Base-by-base conservation (phyloP, 2,888 invertebrate genomes). In the Troides helena region DNA sequence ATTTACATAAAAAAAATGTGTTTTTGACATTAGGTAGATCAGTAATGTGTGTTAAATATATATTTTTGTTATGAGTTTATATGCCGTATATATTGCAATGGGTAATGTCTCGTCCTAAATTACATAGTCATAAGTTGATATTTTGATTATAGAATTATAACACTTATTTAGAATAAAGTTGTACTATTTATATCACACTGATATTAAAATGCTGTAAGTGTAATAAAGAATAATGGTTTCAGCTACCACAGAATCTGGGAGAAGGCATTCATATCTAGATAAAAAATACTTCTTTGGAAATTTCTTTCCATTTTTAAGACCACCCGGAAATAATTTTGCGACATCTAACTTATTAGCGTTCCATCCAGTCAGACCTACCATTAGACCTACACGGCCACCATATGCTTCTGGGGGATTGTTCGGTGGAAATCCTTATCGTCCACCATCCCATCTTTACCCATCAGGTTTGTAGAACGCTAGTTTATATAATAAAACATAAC, bases 351-450 rank as follows among this genome's bases (percentile, higher is more conserved):
- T 39, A 12, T 53, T 68, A 74, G 63, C 72, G 71, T 67, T 67
- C 25, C 66, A 61, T 50, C 69, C 72, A 3, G 64, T 46, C n/a
- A 69, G 50, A 59, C 69, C 75, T 10, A 61, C 74, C 17, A 57
- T 73, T 30, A 74, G 68, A 36, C 75, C 78, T 0, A 79, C 81
- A 0, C 79, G 83, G 62, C 85, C 87, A 8, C 86, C 87, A 0
- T 86, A 82, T 70, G 80, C 80, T 74, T 81, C 85, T 2, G 89
- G 89, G 5, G 91, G 90, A 36, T 77, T 81, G 57, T 90, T 90
- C 69, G 83, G 82, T 8, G 78, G 75, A 12, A 87, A 90, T 73
- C 75, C 77, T 1, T 90, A 89, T 71, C 79, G 83, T 56, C 89
- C 89, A 46, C 89, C 83, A 3, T 68, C 74, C 23, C 76, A 80